Conservation (phyloP, 2,888 invertebrate species). For the Steromphala cineraria region DNA sequence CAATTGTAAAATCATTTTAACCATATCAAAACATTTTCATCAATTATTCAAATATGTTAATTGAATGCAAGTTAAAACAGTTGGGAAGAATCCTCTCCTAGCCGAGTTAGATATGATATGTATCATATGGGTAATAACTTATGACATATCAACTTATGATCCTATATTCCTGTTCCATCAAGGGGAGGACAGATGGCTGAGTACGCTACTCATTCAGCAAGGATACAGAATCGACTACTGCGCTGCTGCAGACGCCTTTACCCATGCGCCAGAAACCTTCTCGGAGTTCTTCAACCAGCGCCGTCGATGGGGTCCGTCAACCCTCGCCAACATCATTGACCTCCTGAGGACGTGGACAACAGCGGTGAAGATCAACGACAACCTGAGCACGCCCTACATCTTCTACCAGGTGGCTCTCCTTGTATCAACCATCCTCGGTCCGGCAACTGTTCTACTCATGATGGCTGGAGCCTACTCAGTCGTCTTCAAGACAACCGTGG, state of each 20-base stretch:
- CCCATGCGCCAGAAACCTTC: conserved; percentile 91
- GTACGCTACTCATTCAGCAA: conserved; percentile 95
- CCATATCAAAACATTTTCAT: too few relatives aligned
- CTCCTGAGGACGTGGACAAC: conserved; percentile 77
- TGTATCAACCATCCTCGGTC: conserved; percentile 62
- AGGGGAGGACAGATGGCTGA: conserved; percentile 98
- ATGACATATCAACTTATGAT: too few relatives aligned
- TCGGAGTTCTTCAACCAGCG: conserved; percentile 93
- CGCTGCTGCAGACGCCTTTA: conserved; percentile 98
- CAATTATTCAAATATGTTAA: too few relatives aligned
- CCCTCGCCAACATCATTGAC: conserved; percentile 98
- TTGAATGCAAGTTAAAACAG: too few relatives aligned
- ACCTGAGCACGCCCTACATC: conserved; percentile 65
- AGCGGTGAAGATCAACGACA: conserved; percentile 64
- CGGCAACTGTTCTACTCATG: conserved; percentile 80
- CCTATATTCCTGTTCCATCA: not conserved
- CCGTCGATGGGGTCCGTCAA: conserved; percentile 98
- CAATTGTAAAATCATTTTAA: too few relatives aligned
- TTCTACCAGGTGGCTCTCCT: conserved; percentile 64
- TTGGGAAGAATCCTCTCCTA: too few relatives aligned
- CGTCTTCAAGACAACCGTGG: conserved; percentile 96
- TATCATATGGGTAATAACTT: too few relatives aligned
- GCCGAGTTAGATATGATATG: not conserved
- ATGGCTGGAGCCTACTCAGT: conserved; percentile 99
- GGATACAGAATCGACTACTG: conserved; percentile 99